Conservation (phyloP, 2,113 vertebrate species). For the Bufo gargarizans region DNA sequence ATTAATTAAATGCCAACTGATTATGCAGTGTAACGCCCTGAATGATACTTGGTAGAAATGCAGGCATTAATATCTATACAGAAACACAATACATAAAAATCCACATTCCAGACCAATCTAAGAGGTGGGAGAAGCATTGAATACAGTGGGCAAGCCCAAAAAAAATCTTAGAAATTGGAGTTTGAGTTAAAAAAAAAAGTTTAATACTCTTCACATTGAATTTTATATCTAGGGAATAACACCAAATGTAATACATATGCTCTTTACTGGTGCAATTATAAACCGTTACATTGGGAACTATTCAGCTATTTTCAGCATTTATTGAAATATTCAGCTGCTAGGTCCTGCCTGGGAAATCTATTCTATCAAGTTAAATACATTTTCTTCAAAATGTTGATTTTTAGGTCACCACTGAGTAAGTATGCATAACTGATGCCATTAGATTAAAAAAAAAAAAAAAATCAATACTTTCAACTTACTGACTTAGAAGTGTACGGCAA, state of each 20-base stretch:
- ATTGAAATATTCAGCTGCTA: not conserved
- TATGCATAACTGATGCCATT: slow-evolving; percentile 19
- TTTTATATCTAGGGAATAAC: not conserved
- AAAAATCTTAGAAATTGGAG: not conserved
- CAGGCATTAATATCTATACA: too few relatives aligned
- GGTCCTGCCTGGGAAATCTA: not conserved
- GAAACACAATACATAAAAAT: too few relatives aligned
- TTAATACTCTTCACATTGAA: not conserved
- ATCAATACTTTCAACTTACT: not conserved
- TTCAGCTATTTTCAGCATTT: not conserved
- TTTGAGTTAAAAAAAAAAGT: not conserved
- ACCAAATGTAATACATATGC: not conserved
- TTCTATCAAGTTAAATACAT: slow-evolving; percentile 19
- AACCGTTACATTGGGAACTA: not conserved
- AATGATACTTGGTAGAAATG: too few relatives aligned
- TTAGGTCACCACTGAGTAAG: not conserved
- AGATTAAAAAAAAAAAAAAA: slow-evolving; percentile 20
- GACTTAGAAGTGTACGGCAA: not conserved
- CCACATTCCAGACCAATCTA: too few relatives aligned
- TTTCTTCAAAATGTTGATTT: not conserved
- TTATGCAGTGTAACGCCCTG: too few relatives aligned
- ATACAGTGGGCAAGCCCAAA: not conserved
- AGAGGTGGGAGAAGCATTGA: not conserved
- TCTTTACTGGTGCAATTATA: slow-evolving; percentile 7
- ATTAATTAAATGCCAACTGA: too few relatives aligned